phyloP scores from a whole-genome alignment of 2,113 vertebrate species.

The Lagopus leucura region DNA sequence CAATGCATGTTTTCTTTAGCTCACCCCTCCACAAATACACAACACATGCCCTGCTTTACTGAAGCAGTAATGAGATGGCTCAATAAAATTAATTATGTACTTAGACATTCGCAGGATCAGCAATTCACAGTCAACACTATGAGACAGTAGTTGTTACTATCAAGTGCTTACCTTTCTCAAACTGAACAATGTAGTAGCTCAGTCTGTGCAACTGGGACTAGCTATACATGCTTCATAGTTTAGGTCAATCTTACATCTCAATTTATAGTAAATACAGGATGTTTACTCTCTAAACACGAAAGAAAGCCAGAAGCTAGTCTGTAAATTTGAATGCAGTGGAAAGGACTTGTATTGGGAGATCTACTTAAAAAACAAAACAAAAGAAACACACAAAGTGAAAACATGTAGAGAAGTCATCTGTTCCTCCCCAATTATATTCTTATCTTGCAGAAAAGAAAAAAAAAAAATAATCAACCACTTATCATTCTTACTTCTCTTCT shows the following conservation, averaged over 20 bases:
- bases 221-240: background rate
- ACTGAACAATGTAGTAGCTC: rapidly evolving
- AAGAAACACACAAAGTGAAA: background rate
- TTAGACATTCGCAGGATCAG: background rate
- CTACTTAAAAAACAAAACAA: background rate
- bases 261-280: background rate
- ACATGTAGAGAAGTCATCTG: background rate
- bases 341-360: background rate
- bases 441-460: background rate
- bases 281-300: background rate
- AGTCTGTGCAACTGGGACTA: background rate
- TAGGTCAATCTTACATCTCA: background rate
- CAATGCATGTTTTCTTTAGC: background rate
- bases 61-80: background rate
- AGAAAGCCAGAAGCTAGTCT: background rate
- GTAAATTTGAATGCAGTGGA: background rate
- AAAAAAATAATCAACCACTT: background rate
- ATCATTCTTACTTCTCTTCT: background rate
- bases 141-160: background rate
- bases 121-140: background rate
- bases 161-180: background rate
- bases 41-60: background rate
- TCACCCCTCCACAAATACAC: background rate
- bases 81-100: rapidly evolving
- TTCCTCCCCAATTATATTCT: background rate